Percentiles rank a stretch among this genome's conserved stretches.
These are phyloP conservation scores for Sepioteuthis lessoniana DNA, from an alignment of 2,888 invertebrate species.

Conservation along the genomic window DNA sequence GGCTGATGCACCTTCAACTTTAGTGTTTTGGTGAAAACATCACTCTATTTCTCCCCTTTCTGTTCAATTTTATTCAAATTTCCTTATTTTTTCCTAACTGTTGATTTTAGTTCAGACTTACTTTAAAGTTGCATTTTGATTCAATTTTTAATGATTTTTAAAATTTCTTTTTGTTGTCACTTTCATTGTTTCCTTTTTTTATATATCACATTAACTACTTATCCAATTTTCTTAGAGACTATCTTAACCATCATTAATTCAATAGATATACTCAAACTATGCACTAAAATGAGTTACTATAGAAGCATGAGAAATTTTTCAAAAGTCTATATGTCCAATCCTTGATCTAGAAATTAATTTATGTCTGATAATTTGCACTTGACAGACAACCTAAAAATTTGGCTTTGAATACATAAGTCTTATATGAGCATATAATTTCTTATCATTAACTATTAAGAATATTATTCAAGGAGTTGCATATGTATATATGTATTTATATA, in stretches of 20 bases:
- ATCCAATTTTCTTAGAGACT: not conserved
- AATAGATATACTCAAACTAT: not conserved
- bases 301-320: not conserved
- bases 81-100: not conserved
- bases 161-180: not conserved
- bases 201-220: not conserved
- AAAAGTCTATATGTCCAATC: not conserved
- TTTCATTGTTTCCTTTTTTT: not conserved
- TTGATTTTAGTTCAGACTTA: not conserved
- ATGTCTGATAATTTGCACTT: not conserved
- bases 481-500: no score
- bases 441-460: not conserved
- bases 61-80: not conserved
- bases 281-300: not conserved
- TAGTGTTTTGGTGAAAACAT: conserved; percentile 36
- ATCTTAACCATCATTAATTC: not conserved
- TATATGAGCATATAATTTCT: not conserved
- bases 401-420: not conserved
- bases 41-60: not conserved
- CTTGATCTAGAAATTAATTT: not conserved
- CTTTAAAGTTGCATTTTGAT: not conserved
- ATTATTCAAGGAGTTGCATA: not conserved
- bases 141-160: not conserved
- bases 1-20: conserved; percentile 44
- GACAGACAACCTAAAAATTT: not conserved